A percentile compares a stretch with the other conserved stretches of the same genome.
Evolutionary conservation across 1,140 invertebrate genomes (phyloP).

Genomic region (Archegozetes longisetosus): DNA sequence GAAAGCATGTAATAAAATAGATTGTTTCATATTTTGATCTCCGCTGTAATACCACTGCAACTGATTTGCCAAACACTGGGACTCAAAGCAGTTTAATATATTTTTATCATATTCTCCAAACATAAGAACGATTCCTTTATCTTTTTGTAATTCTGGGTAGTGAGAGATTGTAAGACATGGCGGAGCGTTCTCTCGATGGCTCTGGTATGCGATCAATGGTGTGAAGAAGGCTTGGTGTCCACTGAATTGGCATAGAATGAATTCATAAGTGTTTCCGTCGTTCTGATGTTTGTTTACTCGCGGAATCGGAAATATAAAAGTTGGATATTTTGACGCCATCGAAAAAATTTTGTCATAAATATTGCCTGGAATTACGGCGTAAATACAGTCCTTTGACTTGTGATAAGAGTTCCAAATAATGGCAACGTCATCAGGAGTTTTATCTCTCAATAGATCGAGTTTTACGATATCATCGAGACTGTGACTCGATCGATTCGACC

Average conservation of each 20-base stretch:
- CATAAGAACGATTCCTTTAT: constrained; percentile 14
- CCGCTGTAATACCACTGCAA: constrained; percentile 18
- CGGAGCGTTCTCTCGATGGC: constrained; percentile 9
- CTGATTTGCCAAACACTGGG: constrained; percentile 20
- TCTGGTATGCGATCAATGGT: constrained; percentile 10
- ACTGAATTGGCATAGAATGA: constrained; percentile 12
- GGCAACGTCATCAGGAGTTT: constrained; percentile 6
- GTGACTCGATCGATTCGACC: neutral
- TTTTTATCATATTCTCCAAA: constrained; percentile 13
- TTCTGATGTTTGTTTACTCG: neutral
- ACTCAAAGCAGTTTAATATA: constrained; percentile 8
- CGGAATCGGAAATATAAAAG: constrained; percentile 10
- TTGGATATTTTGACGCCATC: constrained; percentile 3
- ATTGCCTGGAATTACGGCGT: neutral
- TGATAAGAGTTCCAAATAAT: constrained; percentile 15
- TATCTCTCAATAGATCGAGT: constrained; percentile 11
- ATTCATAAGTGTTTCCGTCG: constrained; percentile 3
- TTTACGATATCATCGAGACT: constrained; percentile 14
- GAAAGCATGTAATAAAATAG: constrained; percentile 17
- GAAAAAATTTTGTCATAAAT: constrained; percentile 10
- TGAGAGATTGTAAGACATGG: constrained; percentile 6
- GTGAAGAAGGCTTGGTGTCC: constrained; percentile 13
- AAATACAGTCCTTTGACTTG: constrained; percentile 6
- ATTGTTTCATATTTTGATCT: no score
- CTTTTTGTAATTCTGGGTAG: constrained; percentile 6